A percentile compares a stretch with the other conserved stretches of the same genome.
These are phyloP conservation scores for Pachycephala philippinensis DNA, from an alignment of 2,113 vertebrate genomes.

Conservation along the genomic window DNA sequence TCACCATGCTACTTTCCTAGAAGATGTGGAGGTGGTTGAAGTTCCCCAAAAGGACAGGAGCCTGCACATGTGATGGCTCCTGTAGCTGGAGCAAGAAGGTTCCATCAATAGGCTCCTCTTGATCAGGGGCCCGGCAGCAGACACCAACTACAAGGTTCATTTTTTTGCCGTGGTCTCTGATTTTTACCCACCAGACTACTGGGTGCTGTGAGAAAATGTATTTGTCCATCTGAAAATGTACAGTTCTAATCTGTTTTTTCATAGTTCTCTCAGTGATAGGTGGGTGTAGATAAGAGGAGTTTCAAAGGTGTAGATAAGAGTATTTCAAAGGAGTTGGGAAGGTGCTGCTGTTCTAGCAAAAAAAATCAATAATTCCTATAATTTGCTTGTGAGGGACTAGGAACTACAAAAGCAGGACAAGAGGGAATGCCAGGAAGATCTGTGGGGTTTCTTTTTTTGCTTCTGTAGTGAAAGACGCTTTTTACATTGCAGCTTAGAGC, in stretches of 20 bases:
- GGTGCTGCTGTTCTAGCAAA: background rate
- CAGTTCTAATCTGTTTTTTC: background rate
- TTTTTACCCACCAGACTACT: background rate
- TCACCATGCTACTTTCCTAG: background rate
- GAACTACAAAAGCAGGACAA: background rate
- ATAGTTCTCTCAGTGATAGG: background rate
- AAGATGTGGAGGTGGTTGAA: background rate
- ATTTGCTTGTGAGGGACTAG: background rate
- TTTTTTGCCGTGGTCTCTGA: background rate
- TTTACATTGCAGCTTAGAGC: background rate
- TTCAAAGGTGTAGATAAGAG: background rate
- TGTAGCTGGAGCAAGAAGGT: background rate
- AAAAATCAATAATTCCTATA: background rate
- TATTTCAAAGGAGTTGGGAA: background rate
- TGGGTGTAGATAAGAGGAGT: background rate
- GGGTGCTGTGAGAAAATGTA: background rate
- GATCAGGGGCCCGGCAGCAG: fast-evolving
- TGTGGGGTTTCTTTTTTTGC: background rate
- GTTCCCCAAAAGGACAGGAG: background rate
- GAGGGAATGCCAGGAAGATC: background rate
- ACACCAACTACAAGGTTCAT: background rate
- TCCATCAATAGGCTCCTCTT: background rate
- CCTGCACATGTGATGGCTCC: background rate
- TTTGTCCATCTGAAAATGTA: background rate
- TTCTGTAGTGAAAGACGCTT: background rate